Evolutionary conservation across 2,888 invertebrate species (phyloP).

Genomic region (Watsonalla binaria): DNA sequence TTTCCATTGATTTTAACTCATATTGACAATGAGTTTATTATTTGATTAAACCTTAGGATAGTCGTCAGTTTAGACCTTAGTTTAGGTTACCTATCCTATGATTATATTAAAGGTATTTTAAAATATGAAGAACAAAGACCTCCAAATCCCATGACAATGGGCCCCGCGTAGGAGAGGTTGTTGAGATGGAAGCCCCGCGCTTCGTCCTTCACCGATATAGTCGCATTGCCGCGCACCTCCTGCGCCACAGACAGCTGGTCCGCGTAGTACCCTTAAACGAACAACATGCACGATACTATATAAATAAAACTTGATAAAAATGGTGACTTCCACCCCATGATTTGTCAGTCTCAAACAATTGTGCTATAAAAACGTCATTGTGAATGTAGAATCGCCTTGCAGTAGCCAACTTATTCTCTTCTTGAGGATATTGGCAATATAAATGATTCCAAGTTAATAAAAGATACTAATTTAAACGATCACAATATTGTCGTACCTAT

Average conservation of each 20-base stretch:
- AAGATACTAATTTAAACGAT: too few species aligned
- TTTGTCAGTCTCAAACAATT: constrained; percentile 2
- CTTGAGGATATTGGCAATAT: not conserved
- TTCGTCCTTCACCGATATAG: constrained; percentile 88
- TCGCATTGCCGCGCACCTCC: constrained; percentile 88
- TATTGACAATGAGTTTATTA: too few species aligned
- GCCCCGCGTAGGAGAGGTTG: constrained; percentile 96
- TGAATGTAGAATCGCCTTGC: not conserved
- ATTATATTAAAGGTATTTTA: too few species aligned
- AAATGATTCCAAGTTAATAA: not conserved
- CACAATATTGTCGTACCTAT: not conserved
- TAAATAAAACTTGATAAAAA: too few species aligned
- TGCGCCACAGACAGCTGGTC: constrained; percentile 88
- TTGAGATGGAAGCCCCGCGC: constrained; percentile 91
- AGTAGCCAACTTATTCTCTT: not conserved
- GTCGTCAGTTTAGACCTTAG: too few species aligned
- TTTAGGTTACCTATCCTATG: too few species aligned
- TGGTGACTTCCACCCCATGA: too few species aligned
- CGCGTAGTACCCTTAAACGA: constrained; percentile 86
- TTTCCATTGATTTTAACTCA: too few species aligned
- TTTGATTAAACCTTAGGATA: too few species aligned
- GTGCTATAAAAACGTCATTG: not conserved
- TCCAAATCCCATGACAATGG: constrained; percentile 98
- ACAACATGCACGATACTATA: not conserved
- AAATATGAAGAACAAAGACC: constrained; percentile 68